Conservation (phyloP, 2,113 vertebrate genomes). For the Scomber japonicus region DNA sequence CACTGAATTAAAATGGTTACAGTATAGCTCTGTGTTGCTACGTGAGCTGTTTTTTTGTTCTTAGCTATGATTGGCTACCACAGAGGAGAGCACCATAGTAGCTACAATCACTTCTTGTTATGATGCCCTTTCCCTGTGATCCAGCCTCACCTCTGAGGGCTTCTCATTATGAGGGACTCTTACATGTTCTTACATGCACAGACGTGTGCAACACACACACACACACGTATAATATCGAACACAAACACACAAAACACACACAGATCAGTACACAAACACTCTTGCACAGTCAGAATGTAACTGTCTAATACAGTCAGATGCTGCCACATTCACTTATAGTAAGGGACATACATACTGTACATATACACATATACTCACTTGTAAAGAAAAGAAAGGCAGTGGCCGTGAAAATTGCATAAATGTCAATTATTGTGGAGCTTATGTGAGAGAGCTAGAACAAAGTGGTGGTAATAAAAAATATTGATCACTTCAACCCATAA, state of each 20-base stretch:
- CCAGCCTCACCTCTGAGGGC: constrained; percentile 65
- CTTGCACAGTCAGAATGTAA: constrained; percentile 7
- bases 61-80: constrained; percentile 62
- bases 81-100: constrained; percentile 55
- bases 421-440: constrained; percentile 74
- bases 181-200: constrained; percentile 38
- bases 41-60: constrained; percentile 39
- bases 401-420: constrained; percentile 73
- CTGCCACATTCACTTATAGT: constrained; percentile 19
- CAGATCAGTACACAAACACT: not conserved
- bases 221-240: not conserved
- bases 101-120: constrained; percentile 68
- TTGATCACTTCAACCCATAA: constrained; percentile 79
- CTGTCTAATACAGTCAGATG: constrained; percentile 30
- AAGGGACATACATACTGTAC: constrained; percentile 9
- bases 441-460: constrained; percentile 73
- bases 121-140: constrained; percentile 69
- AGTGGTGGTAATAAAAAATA: constrained; percentile 83
- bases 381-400: constrained; percentile 60
- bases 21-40: constrained; percentile 43
- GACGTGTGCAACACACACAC: not conserved
- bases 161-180: constrained; percentile 66
- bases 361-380: constrained; percentile 16
- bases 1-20: constrained; percentile 58
- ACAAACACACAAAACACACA: not conserved